Evolutionary conservation across 2,888 invertebrate species (phyloP), one percentile per base, ranked within the genome.

Genomic region (Drosophila pegasa): DNA sequence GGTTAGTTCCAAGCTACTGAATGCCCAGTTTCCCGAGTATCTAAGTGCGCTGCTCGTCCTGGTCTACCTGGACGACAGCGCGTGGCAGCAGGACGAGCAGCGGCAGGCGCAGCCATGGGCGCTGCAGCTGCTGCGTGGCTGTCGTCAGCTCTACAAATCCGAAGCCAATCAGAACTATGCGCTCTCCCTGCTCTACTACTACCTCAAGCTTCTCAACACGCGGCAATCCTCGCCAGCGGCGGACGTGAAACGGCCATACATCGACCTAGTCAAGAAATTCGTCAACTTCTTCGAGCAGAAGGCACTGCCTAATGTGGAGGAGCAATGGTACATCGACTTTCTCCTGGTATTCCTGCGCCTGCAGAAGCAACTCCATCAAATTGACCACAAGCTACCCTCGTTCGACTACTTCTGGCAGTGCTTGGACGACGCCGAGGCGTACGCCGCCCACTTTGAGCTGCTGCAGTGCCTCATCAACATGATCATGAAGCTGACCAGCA

Each of bases 291-390:
- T 90, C 10, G 81, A 89, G 12, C 65, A 62, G 3, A 71, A 78
- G 10, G n/a, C 48, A 7, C n/a, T 38, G 0, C 14, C 58, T 0
- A 25, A 61, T 18, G 50, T 20, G 2, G 60, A 73, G 47, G 81
- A 90, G 9, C 48, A 72, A 5, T 92, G 92, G 92, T 85, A 88
- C 31, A 75, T 78, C 10, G 90, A 91, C 33, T 64, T 80, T 10
- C 31, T 90, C 18, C 51, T 87, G 10, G 27, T 72, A 1, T 9
- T 90, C 10, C 71, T 78, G 40, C 69, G 78, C 0, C 8, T 90
- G 14, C 78, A 84, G 35, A 66, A 65, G 1, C 69, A 85, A 12
- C 6, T 89, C 25, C 88, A 87, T 52, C 76, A 60, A 9, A 14
- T 61, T 8, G 52, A 62, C 37, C 31, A 35, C 16, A 75, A 74